These are phyloP conservation scores for Cryptocephalus primarius DNA, from an alignment of 2,888 invertebrate species.

Conservation along the genomic window DNA sequence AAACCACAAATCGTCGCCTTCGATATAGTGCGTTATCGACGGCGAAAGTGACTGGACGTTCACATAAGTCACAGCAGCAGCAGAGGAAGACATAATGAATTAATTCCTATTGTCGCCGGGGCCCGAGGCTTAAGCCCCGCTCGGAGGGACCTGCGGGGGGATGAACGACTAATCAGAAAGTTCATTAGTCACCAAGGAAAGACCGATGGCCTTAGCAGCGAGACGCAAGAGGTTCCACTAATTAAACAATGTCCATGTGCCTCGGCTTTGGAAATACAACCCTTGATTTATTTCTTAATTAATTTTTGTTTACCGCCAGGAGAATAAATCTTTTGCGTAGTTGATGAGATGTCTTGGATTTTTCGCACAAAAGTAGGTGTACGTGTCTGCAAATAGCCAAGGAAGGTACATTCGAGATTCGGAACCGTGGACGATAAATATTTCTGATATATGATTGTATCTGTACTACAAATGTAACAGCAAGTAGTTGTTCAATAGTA, in stretches of 20 bases:
- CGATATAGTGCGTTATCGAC: too few relatives aligned
- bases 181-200: conserved; percentile 39
- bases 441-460: too few relatives aligned
- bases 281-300: conserved; percentile 8
- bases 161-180: conserved; percentile 32
- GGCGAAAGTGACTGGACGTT: neutral
- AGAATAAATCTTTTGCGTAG: neutral
- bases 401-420: too few relatives aligned
- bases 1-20: too few relatives aligned
- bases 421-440: too few relatives aligned
- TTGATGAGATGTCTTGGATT: neutral
- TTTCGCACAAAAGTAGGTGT: neutral
- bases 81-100: conserved; percentile 30
- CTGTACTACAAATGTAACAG: too few relatives aligned
- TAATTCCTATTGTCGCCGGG: conserved; percentile 33
- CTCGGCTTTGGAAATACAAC: conserved; percentile 5
- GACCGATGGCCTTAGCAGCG: conserved; percentile 31
- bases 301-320: conserved; percentile 5
- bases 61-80: neutral
- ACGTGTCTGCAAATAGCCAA: neutral
- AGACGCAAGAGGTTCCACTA: conserved; percentile 28
- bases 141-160: conserved; percentile 14
- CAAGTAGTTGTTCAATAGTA: too few relatives aligned
- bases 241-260: conserved; percentile 33
- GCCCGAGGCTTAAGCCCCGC: too few relatives aligned